Evolutionary conservation across 1,140 invertebrate genomes (phyloP), one percentile per base, ranked within the genome.

Genomic region (Caerostris extrusa): DNA sequence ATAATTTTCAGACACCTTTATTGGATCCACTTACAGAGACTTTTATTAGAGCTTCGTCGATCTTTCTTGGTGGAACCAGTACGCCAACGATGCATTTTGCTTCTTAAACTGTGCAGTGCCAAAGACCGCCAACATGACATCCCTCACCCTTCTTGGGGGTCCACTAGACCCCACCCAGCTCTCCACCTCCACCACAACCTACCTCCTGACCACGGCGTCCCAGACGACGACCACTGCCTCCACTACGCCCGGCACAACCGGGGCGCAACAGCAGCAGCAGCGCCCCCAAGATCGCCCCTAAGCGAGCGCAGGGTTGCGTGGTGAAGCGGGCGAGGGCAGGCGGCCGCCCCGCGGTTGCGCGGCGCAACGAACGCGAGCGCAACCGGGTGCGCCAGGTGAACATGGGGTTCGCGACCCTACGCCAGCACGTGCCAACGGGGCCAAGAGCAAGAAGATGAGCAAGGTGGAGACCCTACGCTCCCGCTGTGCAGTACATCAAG

Each of bases 401-500:
- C 95, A 98, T 98, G 95, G 98, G 98, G 7, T 98, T 98, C 95
- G 98, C 98, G 0, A 97, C 97, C 12, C 96, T 98, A 0, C 96
- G 98, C 12, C 97, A 98, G 94, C 98, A 98, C 95, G 98, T 99
- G 94, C 98, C 0, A 95, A 95, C n/a, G 96, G 97, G 94, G 97
- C 97, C 97, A 95, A 98, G 97, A 93, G 96, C 93, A 99, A 99
- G 95, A 98, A 99, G 95, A 96, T 99, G 50, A 98, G 98, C 95
- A 99, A 99, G 96, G 98, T 99, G 7, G 98, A 99, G 96, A 99
- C 98, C 0, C 95, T 99, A 58, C 97, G 98, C 93, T 98, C 98
- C 98, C 97, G 98, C 98, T 3, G 98, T 99, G 0, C 98, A 99
- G 95, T 99, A 99, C 95, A 99, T 99, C 95, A 96, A 98, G 95